Conservation (phyloP, 2,888 invertebrate genomes). For the Gisinianus flammeolus region DNA sequence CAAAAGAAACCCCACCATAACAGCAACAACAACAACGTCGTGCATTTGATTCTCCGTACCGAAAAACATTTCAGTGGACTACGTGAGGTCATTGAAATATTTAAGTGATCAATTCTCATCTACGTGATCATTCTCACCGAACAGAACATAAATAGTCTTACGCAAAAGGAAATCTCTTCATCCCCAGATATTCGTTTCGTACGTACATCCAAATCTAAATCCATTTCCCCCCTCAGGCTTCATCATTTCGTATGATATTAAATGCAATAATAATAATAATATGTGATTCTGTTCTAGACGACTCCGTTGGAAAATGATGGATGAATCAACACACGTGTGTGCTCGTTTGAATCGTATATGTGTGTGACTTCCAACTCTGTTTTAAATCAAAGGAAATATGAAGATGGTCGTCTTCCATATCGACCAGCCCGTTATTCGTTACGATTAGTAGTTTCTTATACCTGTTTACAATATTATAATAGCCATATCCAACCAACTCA, state of each 20-base stretch:
- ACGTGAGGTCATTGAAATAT: constrained; percentile 41
- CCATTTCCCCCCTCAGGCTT: background rate
- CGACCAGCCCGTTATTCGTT: background rate
- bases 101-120: constrained; percentile 37
- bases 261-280: background rate
- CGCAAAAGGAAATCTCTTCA: background rate
- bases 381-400: background rate
- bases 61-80: too few relatives aligned
- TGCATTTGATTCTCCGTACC: too few relatives aligned
- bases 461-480: too few relatives aligned
- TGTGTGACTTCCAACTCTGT: background rate
- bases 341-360: background rate
- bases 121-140: background rate
- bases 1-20: too few relatives aligned
- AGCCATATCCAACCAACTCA: too few relatives aligned
- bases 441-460: too few relatives aligned
- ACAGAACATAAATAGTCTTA: too few relatives aligned
- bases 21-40: background rate
- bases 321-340: background rate
- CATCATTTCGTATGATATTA: background rate
- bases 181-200: too few relatives aligned
- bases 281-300: background rate
- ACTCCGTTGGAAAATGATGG: background rate
- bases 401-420: background rate
- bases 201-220: too few relatives aligned